phyloP scores from a whole-genome alignment of 2,797 vertebrate species.

The Merluccius polli region DNA sequence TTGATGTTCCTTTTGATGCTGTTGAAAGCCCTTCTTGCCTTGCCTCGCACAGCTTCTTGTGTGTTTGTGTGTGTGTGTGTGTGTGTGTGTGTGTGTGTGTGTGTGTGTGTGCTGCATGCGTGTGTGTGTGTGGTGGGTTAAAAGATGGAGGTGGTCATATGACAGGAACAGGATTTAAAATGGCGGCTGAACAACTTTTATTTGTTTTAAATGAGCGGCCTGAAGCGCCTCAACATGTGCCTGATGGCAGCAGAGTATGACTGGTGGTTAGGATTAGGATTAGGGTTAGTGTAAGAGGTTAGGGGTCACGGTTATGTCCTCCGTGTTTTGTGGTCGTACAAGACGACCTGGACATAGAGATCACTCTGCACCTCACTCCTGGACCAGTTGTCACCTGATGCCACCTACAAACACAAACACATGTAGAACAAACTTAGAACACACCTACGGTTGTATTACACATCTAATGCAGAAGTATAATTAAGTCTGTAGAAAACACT shows the following conservation, averaged over 20 bases:
- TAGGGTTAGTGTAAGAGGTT: not conserved
- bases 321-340: conserved; percentile 76
- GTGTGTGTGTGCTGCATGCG: not conserved
- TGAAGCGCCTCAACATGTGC: not conserved
- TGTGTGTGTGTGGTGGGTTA: not conserved
- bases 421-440: not conserved
- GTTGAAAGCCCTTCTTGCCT: no score
- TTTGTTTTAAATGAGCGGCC: not conserved
- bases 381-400: conserved; percentile 73
- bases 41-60: no score
- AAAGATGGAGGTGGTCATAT: not conserved
- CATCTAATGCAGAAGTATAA: not conserved
- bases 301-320: conserved; percentile 43
- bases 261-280: not conserved
- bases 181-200: not conserved
- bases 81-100: not conserved
- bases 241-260: not conserved
- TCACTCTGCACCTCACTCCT: conserved; percentile 71
- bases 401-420: conserved; percentile 60
- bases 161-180: not conserved
- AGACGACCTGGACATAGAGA: conserved; percentile 76
- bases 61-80: not conserved
- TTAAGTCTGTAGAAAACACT: not conserved
- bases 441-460: not conserved
- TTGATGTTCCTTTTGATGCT: not conserved